A percentile compares a stretch with the other conserved stretches of the same genome.
Evolutionary conservation across 2,113 vertebrate genomes (phyloP).

Genomic region (Phasianus colchicus): DNA sequence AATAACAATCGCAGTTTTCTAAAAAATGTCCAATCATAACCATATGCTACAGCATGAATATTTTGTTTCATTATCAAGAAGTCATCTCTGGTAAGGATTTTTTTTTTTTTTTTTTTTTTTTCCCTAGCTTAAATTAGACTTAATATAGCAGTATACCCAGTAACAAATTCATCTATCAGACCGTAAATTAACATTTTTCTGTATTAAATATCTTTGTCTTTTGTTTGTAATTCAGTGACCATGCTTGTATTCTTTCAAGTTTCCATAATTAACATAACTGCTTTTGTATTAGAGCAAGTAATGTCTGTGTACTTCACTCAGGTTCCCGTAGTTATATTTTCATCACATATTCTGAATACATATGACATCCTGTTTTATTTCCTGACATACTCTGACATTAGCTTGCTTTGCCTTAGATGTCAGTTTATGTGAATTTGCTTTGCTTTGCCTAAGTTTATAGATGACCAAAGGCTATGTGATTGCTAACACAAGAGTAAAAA

Average conservation of each 20-base stretch:
- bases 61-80: neutral
- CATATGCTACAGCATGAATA: neutral
- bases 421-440: neutral
- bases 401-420: neutral
- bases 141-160: neutral
- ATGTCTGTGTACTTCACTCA: neutral
- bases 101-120: neutral
- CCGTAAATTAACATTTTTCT: neutral
- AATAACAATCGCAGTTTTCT: neutral
- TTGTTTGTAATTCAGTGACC: neutral
- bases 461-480: neutral
- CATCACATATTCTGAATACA: neutral
- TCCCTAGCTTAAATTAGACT: neutral
- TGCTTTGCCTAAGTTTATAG: neutral
- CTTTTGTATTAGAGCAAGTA: neutral
- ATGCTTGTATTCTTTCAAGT: neutral
- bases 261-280: neutral
- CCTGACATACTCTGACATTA: neutral
- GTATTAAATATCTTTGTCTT: neutral
- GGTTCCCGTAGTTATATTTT: neutral
- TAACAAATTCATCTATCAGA: neutral
- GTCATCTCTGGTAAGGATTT: neutral
- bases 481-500: neutral
- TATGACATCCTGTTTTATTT: neutral
- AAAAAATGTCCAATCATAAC: neutral